Evolutionary conservation across 1,140 invertebrate genomes (phyloP).

Genomic region (Oedothorax gibbosus): DNA sequence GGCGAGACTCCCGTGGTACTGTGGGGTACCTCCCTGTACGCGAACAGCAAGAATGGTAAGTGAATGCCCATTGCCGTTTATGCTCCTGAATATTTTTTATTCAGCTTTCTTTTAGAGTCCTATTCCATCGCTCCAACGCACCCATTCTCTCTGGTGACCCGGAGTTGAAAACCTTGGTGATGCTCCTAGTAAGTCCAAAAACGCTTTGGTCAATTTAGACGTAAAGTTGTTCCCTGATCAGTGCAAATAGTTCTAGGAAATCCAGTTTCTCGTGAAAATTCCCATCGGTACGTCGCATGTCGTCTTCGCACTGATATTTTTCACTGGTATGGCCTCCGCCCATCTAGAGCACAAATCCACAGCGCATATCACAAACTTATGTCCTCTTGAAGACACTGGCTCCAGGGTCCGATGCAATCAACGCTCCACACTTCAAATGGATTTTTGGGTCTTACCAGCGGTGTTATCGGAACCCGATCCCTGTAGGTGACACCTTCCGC

Average conservation of each 20-base stretch:
- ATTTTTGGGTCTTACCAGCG: background rate
- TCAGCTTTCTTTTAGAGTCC: slow-evolving; percentile 9
- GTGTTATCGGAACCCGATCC: background rate
- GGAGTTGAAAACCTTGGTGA: background rate
- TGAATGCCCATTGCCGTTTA: slow-evolving; percentile 11
- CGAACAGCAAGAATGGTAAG: background rate
- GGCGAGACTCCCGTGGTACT: background rate
- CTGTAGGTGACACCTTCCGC: background rate
- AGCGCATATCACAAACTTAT: slow-evolving; percentile 11
- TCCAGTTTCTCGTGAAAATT: background rate
- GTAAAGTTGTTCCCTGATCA: slow-evolving; percentile 12
- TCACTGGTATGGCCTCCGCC: background rate
- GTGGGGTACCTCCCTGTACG: background rate
- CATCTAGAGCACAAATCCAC: background rate
- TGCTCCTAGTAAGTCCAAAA: background rate
- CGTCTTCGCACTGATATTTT: background rate
- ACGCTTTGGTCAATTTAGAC: background rate
- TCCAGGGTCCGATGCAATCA: background rate
- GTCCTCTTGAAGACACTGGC: background rate
- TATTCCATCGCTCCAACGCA: background rate
- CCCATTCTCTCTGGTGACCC: background rate
- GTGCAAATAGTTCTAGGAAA: background rate
- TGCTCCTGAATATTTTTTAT: slow-evolving; percentile 19
- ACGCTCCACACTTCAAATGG: background rate
- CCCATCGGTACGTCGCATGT: background rate